Conservation (phyloP, 92 coral and sea anemone genomes). For the Actinostola sp. region DNA sequence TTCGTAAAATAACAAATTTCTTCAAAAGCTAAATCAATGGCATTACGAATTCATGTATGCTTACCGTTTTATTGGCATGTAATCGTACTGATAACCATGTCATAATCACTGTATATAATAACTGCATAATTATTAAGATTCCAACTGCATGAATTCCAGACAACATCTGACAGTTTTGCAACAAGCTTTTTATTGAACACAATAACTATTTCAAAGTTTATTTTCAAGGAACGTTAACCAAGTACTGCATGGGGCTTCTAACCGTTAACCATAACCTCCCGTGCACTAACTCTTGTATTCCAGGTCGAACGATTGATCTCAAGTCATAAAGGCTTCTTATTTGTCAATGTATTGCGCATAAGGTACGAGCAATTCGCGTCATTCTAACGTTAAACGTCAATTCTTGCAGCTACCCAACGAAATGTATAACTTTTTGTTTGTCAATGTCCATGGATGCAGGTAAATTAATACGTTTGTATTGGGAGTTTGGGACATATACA, state of each 20-base stretch:
- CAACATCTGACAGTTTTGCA: no score
- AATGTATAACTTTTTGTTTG: slow-evolving; percentile 44
- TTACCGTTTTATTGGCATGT: neutral
- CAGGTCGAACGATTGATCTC: slow-evolving; percentile 53
- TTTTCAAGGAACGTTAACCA: no score
- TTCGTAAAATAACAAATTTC: no score
- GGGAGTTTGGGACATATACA: no score
- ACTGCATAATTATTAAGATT: no score
- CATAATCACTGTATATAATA: neutral
- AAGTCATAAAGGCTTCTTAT: slow-evolving; percentile 47
- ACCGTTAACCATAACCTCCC: slow-evolving; percentile 33
- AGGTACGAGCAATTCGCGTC: slow-evolving; percentile 18
- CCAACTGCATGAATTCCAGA: no score
- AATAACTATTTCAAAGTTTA: no score
- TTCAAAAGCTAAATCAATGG: neutral
- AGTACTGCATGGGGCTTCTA: slow-evolving; percentile 12
- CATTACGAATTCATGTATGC: neutral
- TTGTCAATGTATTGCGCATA: slow-evolving; percentile 46
- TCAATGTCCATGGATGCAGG: slow-evolving; percentile 47
- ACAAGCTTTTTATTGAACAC: no score
- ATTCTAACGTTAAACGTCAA: slow-evolving; percentile 24
- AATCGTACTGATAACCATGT: neutral
- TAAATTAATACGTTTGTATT: slow-evolving; percentile 2
- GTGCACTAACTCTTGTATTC: slow-evolving; percentile 33
- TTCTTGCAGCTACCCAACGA: slow-evolving; percentile 39